These are phyloP conservation scores for Sclerurus mexicanus DNA, from an alignment of 2,113 vertebrate species.

Conservation along the genomic window DNA sequence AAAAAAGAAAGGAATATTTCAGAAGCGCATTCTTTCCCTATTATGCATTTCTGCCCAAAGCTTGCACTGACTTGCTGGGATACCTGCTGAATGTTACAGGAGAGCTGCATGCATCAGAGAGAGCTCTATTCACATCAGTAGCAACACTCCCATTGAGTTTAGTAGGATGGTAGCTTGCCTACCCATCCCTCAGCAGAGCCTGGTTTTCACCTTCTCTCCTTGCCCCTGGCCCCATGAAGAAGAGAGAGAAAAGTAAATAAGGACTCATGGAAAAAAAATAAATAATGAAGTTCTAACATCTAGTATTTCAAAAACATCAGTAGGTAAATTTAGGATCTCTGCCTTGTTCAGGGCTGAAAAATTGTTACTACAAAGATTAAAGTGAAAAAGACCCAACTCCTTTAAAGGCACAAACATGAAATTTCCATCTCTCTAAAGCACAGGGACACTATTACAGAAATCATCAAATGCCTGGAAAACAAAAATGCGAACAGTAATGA, in stretches of 20 bases:
- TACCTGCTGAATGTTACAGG: neutral
- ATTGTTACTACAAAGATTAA: neutral
- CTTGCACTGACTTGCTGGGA: neutral
- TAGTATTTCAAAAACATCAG: neutral
- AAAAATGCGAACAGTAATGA: neutral
- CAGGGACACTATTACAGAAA: neutral
- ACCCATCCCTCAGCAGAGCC: neutral
- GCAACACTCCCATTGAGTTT: neutral
- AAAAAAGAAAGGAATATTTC: neutral
- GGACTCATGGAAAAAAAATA: neutral
- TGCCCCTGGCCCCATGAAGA: neutral
- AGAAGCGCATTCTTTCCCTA: neutral
- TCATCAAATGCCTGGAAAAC: neutral
- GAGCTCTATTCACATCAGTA: neutral
- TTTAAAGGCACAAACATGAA: neutral
- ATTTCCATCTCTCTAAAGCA: neutral
- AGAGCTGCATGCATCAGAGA: neutral
- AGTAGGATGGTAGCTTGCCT: neutral
- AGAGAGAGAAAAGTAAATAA: neutral
- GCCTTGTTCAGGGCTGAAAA: neutral
- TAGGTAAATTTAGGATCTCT: neutral
- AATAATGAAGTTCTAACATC: neutral
- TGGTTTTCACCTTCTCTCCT: neutral
- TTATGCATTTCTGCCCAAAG: slow-evolving; percentile 9
- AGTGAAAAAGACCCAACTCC: neutral